phyloP scores from a whole-genome alignment of 1,140 invertebrate species.

The Portunus trituberculatus region DNA sequence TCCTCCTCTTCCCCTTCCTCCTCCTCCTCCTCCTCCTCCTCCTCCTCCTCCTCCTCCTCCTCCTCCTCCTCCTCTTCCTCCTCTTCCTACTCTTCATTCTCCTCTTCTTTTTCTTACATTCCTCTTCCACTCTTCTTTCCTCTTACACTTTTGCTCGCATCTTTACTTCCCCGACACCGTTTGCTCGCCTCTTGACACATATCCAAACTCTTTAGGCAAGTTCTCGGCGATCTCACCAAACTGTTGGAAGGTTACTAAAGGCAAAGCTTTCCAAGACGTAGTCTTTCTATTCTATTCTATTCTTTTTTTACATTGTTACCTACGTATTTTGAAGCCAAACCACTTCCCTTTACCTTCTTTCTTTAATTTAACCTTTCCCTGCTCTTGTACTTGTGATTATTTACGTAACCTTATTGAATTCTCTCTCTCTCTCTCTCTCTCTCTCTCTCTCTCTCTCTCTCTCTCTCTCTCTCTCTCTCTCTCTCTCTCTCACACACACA shows the following conservation, averaged over 20 bases:
- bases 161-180: neutral
- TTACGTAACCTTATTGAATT: neutral
- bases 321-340: too few relatives aligned
- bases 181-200: slow-evolving; percentile 1
- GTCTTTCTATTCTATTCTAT: neutral
- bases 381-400: neutral
- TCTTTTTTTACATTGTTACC: too few relatives aligned
- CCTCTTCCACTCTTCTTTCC: too few relatives aligned
- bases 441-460: slow-evolving; percentile 31
- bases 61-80: too few relatives aligned
- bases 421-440: too few relatives aligned
- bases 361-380: neutral
- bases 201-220: neutral
- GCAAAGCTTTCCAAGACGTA: neutral
- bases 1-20: too few relatives aligned
- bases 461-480: slow-evolving; percentile 8
- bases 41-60: too few relatives aligned
- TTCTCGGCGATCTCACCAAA: neutral
- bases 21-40: too few relatives aligned
- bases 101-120: too few relatives aligned
- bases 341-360: neutral
- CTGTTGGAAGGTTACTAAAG: neutral
- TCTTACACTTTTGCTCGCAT: neutral
- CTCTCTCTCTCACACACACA: neutral
- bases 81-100: too few relatives aligned